Percentiles rank a stretch among this genome's conserved stretches.
These are phyloP conservation scores for Anhinga rufa DNA, from an alignment of 2,113 vertebrate species.

Conservation along the genomic window DNA sequence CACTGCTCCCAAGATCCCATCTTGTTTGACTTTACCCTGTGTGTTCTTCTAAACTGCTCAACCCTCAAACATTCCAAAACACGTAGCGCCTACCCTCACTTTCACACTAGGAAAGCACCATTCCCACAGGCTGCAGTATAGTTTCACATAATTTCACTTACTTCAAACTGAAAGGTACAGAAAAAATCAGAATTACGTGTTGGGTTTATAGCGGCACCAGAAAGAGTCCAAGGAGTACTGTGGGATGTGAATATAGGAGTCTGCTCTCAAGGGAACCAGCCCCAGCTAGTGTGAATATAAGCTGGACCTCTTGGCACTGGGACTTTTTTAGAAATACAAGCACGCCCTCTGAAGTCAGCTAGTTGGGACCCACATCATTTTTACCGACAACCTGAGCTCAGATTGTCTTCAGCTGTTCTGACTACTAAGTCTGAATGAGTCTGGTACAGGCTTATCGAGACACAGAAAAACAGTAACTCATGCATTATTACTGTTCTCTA, in stretches of 20 bases:
- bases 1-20: background rate
- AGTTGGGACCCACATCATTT: background rate
- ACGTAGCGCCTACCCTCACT: accelerated
- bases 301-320: background rate
- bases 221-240: background rate
- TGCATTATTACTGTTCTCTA: accelerated
- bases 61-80: background rate
- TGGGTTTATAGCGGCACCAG: background rate
- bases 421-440: background rate
- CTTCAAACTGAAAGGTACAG: background rate
- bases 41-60: background rate
- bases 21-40: background rate
- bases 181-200: background rate
- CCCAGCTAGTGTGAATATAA: background rate
- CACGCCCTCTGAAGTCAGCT: background rate
- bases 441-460: background rate
- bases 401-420: background rate
- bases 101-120: background rate
- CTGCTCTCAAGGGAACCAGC: background rate
- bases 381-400: background rate
- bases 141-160: background rate
- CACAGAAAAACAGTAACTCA: background rate
- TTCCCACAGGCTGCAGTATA: background rate
- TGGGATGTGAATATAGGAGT: background rate
- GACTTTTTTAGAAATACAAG: background rate